These are phyloP conservation scores for Heliconius hortense DNA, from an alignment of 2,888 invertebrate species.

Conservation along the genomic window DNA sequence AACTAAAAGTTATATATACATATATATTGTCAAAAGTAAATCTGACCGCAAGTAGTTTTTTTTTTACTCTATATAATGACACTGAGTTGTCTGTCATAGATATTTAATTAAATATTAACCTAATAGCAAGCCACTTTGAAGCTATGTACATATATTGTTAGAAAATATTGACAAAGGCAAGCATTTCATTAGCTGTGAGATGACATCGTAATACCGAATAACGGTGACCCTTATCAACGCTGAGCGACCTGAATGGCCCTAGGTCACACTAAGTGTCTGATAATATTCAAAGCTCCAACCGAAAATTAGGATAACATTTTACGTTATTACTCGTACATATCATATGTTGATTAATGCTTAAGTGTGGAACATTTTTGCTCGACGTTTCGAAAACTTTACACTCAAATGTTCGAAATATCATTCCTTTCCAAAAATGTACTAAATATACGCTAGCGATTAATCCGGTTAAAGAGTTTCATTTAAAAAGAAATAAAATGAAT, in stretches of 20 bases:
- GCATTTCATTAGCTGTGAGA: constrained; percentile 11
- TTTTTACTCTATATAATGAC: neutral
- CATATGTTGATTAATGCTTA: constrained; percentile 19
- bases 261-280: constrained; percentile 24
- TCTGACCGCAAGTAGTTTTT: neutral
- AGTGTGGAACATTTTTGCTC: no score
- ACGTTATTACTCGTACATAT: constrained; percentile 16
- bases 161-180: constrained; percentile 12
- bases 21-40: no score
- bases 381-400: no score
- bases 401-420: no score
- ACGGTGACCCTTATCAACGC: constrained; percentile 22
- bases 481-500: no score
- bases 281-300: constrained; percentile 9
- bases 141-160: neutral
- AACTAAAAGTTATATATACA: no score
- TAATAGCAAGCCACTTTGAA: neutral
- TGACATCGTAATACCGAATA: constrained; percentile 22
- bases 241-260: constrained; percentile 18
- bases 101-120: neutral
- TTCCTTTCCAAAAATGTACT: no score
- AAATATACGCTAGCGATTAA: no score
- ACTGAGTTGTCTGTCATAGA: neutral
- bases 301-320: constrained; percentile 24
- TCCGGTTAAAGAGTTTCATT: no score